These are phyloP conservation scores for Watsonalla binaria DNA, from an alignment of 2,888 invertebrate species.

Conservation along the genomic window DNA sequence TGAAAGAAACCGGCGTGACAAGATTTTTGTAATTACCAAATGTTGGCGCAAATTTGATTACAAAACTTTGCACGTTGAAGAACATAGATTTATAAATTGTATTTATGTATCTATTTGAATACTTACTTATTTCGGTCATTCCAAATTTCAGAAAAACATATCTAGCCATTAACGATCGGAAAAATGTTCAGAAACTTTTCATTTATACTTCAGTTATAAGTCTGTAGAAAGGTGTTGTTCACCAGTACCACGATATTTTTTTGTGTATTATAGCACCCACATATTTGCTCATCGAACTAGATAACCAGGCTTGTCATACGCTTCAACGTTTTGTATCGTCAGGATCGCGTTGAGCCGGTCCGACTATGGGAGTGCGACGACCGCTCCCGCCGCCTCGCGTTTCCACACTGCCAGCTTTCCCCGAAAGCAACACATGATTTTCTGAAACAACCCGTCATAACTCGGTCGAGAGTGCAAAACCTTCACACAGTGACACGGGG, in stretches of 20 bases:
- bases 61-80: constrained; percentile 12
- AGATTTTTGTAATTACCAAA: constrained; percentile 19
- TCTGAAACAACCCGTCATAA: constrained; percentile 63
- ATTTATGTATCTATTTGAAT: neutral
- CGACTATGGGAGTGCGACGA: constrained; percentile 22
- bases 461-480: constrained; percentile 75
- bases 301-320: constrained; percentile 32
- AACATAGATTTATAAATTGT: neutral
- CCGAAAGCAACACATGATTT: constrained; percentile 70
- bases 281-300: constrained; percentile 42
- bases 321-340: constrained; percentile 25
- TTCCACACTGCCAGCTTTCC: constrained; percentile 50
- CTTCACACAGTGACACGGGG: constrained; percentile 76
- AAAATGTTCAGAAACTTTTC: constrained; percentile 29
- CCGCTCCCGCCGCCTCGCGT: constrained; percentile 39
- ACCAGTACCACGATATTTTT: constrained; percentile 13
- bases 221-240: neutral
- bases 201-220: neutral
- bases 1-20: constrained; percentile 10
- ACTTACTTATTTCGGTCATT: constrained; percentile 70
- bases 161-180: constrained; percentile 45
- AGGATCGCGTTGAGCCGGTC: constrained; percentile 9
- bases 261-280: constrained; percentile 34
- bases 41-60: constrained; percentile 22
- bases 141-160: constrained; percentile 57